Base-by-base conservation (phyloP, 2,888 invertebrate species). In the Nycteola revayana region DNA sequence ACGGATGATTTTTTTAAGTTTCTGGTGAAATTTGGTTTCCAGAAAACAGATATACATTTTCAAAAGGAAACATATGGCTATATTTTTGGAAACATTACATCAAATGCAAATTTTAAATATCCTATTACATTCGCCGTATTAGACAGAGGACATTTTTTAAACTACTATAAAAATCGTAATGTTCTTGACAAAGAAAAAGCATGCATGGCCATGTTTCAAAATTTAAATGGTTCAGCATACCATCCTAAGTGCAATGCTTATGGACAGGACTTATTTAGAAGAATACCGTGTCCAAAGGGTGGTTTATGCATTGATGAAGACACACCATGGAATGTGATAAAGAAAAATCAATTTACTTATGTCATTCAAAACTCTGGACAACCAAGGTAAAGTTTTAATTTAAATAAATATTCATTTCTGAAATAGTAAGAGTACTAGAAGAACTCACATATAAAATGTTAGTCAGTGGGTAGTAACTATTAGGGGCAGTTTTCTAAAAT, bases 71-170 rank as follows among this genome's bases (percentile, higher is more conserved):
- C 97, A 50, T 94, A 95, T 80, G 98, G 98, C 28, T 98, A 96
- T 79, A 96, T 99, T 60, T 99, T 96, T 75, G 99, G 99, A 7
- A 98, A 98, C 77, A 92, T 98, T 27, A 96, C 98, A 11, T 91
- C 95, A 0, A 90, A 87, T 48, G 85, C 90, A 27, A 89, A 91
- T 35, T 93, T 94, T 61, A 90, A 90, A 37, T 90, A 90, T 49
- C 92, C 93, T 7, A 90, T 95, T 21, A 96, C 96, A 8, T 92
- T 98, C 51, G 96, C 96, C n/a, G 95, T 98, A 7, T 90, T 98
- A 51, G 97, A 98, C 74, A 93, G 96, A 67, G 91, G 92, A 41
- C 95, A 94, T 78, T 98, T 98, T 80, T 84, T 97, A 49, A 94
- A 96, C 61, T 97, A 95, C 77, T 98, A 98, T 76, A 94, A 95